These are phyloP conservation scores for Limosa lapponica DNA, from an alignment of 2,797 vertebrate species.

Conservation along the genomic window DNA sequence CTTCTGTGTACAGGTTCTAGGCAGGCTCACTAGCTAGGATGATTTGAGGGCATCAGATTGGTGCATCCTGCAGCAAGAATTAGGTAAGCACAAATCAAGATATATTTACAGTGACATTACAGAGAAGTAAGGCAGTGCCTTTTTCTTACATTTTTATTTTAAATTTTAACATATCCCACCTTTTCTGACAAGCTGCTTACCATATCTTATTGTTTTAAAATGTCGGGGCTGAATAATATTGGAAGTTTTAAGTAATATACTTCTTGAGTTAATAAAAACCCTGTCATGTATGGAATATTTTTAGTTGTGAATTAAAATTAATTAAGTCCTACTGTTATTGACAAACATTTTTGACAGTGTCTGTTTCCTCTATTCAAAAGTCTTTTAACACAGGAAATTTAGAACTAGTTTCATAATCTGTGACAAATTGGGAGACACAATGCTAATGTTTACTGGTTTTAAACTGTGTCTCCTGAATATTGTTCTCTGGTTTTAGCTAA, in stretches of 20 bases:
- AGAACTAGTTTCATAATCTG: neutral
- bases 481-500: neutral
- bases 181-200: neutral
- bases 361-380: neutral
- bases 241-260: neutral
- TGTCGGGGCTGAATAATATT: neutral
- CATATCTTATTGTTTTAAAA: neutral
- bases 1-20: neutral
- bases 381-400: neutral
- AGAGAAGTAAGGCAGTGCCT: neutral
- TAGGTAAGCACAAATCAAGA: neutral
- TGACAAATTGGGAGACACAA: neutral
- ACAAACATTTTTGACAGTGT: neutral
- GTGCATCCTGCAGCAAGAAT: neutral
- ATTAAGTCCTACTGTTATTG: neutral
- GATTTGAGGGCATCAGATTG: neutral
- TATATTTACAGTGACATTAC: neutral
- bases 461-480: neutral
- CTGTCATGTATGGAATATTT: neutral
- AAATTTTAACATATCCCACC: neutral
- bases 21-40: neutral
- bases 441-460: neutral
- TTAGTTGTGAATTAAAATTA: neutral
- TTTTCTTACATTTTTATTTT: neutral
- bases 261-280: neutral